phyloP scores from a whole-genome alignment of 2,797 vertebrate genomes.

The Phalanger gymnotis region DNA sequence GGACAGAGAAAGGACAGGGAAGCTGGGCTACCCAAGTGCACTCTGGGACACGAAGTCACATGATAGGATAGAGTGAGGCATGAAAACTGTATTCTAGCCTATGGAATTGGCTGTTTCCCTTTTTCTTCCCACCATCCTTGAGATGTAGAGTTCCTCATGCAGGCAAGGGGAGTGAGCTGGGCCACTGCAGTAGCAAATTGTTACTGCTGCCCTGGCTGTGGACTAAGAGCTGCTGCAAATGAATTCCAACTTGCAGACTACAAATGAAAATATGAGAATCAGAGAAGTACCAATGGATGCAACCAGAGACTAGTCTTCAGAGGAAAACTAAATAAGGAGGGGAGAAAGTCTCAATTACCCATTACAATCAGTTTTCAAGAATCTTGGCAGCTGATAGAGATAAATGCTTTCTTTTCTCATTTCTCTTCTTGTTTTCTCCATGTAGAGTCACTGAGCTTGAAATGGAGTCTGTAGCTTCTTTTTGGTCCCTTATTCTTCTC shows the following conservation, averaged over 20 bases:
- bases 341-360: background rate
- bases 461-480: background rate
- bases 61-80: background rate
- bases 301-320: background rate
- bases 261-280: background rate
- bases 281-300: background rate
- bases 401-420: background rate
- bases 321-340: background rate
- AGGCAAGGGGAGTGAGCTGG: background rate
- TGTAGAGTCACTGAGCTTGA: background rate
- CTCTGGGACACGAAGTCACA: background rate
- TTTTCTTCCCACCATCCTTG: background rate
- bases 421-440: background rate
- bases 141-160: background rate
- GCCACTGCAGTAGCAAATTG: background rate
- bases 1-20: background rate
- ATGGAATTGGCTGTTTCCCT: background rate
- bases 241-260: background rate
- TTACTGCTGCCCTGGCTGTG: background rate
- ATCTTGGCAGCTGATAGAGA: background rate
- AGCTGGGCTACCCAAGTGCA: background rate
- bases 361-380: background rate
- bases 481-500: background rate
- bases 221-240: background rate
- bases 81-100: background rate